Percentiles rank a stretch among this genome's conserved stretches.
Conservation (phyloP, 2,888 invertebrate genomes). For the Mystacides longicornis region DNA sequence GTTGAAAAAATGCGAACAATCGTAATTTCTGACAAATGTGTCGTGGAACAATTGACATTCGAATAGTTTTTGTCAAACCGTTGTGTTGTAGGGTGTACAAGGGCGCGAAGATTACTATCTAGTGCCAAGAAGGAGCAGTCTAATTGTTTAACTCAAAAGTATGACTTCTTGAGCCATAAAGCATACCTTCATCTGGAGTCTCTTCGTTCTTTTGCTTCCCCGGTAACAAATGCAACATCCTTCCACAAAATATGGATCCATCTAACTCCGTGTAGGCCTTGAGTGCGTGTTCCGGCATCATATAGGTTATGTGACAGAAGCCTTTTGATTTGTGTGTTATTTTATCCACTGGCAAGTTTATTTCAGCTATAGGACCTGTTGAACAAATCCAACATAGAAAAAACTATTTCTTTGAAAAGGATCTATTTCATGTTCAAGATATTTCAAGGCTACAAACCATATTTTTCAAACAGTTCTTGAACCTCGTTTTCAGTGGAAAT, state of each 20-base stretch:
- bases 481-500: conserved; percentile 80
- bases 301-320: conserved; percentile 84
- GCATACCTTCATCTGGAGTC: conserved; percentile 39
- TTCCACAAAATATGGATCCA: conserved; percentile 84
- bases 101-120: no score
- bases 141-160: no score
- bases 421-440: background rate
- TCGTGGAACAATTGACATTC: no score
- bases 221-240: conserved; percentile 89
- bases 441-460: conserved; percentile 48
- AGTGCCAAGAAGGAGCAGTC: no score
- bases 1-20: no score
- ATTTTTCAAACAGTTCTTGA: conserved; percentile 72
- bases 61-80: no score
- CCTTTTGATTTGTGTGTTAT: conserved; percentile 79
- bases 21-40: no score
- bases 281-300: conserved; percentile 93
- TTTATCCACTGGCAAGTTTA: conserved; percentile 82
- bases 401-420: background rate
- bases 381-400: background rate
- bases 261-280: conserved; percentile 82
- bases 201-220: conserved; percentile 59
- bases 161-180: no score
- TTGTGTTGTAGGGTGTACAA: no score
- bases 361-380: conserved; percentile 75